Conservation (phyloP, 2,888 invertebrate species). For the Trachelus iudaicus region DNA sequence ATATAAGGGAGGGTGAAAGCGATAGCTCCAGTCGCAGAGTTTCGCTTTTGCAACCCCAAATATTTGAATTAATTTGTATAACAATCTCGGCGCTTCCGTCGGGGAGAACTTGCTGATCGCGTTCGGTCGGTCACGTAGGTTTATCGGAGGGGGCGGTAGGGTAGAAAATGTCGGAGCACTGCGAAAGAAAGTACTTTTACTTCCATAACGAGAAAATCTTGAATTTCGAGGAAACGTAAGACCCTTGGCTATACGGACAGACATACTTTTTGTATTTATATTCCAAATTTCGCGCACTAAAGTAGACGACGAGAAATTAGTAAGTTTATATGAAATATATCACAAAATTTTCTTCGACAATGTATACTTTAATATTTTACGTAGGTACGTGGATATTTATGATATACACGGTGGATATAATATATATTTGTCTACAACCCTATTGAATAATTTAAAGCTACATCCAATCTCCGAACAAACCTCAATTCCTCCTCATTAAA, state of each 20-base stretch:
- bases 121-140: slow-evolving; percentile 43
- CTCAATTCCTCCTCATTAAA: slow-evolving; percentile 50
- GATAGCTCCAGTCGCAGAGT: background rate
- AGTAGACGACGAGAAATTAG: background rate
- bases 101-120: slow-evolving; percentile 34
- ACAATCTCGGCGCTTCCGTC: slow-evolving; percentile 37
- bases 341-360: slow-evolving; percentile 15
- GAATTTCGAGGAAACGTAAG: background rate
- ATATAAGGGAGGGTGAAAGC: background rate
- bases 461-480: slow-evolving; percentile 8
- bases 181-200: background rate
- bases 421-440: background rate
- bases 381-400: no score
- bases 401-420: background rate
- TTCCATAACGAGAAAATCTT: background rate
- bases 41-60: slow-evolving; percentile 32
- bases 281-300: no score
- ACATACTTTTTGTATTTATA: background rate
- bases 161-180: background rate
- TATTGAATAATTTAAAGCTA: slow-evolving; percentile 15
- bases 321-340: slow-evolving; percentile 3
- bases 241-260: background rate
- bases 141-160: slow-evolving; percentile 7
- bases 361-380: no score
- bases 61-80: slow-evolving; percentile 52